Evolutionary conservation across 1,140 invertebrate species (phyloP), one percentile per base, ranked within the genome.

Genomic region (Leptestheria dahalacensis): DNA sequence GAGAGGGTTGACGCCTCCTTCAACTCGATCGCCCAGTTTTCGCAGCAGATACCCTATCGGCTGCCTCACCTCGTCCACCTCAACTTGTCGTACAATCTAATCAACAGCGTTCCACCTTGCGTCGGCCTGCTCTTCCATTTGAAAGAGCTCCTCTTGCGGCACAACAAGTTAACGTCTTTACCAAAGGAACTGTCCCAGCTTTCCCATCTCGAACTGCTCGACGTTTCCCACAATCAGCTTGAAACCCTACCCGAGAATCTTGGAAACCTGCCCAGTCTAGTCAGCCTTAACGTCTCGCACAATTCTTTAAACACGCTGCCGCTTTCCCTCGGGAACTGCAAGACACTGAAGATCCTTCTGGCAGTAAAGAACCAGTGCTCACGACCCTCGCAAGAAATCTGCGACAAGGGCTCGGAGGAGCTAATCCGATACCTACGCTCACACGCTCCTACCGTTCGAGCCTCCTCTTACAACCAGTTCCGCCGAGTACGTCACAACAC

Each of bases 251-350:
- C 53, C 2, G 21, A 55, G 33, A 33, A 33, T 18, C 26, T 55
- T 15, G 53, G 53, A 10, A 55, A 55, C 15, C 18, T 55, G 18
- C 28, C 15, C 6, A 55, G 15, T n/a, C 28, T 55, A 12, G 18
- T 28, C 23, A 55, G 33, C n/a, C 33, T 55, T 26, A 55, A 55
- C 33, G 53, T 55, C 21, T 55, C 53, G 26, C 53, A 55, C 28
- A 55, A 55, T 20, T 28, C 12, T 55, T 10, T 55, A 12, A 55
- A 9, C 1, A 21, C 23, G 33, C 26, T 55, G 11, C 53, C 53
- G 23, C 15, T 15, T 18, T 55, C 53, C 15, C 33, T 55, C 12
- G 53, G 53, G 12, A 15, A 29, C 9, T 29, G 21, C 21, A 20
- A 26, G 12, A 1, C 26, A 21, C 33, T 55, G 20, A 18, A 11